Base-by-base conservation (phyloP, 2,113 vertebrate species). In the Megaleporinus macrocephalus region DNA sequence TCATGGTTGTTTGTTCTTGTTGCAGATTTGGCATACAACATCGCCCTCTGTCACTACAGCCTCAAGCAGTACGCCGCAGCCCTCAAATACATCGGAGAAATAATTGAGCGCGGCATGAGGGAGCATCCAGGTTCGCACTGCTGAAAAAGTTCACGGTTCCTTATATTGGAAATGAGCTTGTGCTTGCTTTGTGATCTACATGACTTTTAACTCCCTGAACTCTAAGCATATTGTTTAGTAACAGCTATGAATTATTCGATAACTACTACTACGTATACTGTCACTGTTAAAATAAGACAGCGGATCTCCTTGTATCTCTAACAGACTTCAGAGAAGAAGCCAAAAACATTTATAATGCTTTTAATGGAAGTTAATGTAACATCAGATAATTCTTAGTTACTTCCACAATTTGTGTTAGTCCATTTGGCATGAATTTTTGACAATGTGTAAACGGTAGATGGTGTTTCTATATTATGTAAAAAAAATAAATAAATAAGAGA, bases 11-110 rank as follows among this genome's bases (percentile, higher is more conserved):
- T 84, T 11, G 59, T 65, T 74, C 75, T 12, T 69, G 6, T 84
- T 85, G 65, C 93, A 72, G 98, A 98, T 63, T 85, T 99, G 81
- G 95, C 95, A 6, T 99, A 98, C 94, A 99, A 98, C 89, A 92
- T 98, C 74, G 96, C 96, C 0, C 92, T 99, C 66, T 97, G 96
- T 78, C 94, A 92, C 92, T 99, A 98, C 24, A 95, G 93, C 0
- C 88, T 93, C 88, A 95, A 96, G 83, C 96, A 97, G 72, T 98
- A 97, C 0, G 85, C 85, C 0, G 79, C 95, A 0, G 96, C 98
- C 1, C 89, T 97, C 77, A 97, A 96, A 68, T 92, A 95, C 85
- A 96, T 99, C 1, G 91, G 93, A 0, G 95, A 98, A 71, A 97
- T 99, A 82, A 96, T 97, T 3, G 95, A 97, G 18, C 93, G 59